These are phyloP conservation scores for Paratilapia polleni DNA, from an alignment of 2,113 vertebrate genomes.

Conservation along the genomic window DNA sequence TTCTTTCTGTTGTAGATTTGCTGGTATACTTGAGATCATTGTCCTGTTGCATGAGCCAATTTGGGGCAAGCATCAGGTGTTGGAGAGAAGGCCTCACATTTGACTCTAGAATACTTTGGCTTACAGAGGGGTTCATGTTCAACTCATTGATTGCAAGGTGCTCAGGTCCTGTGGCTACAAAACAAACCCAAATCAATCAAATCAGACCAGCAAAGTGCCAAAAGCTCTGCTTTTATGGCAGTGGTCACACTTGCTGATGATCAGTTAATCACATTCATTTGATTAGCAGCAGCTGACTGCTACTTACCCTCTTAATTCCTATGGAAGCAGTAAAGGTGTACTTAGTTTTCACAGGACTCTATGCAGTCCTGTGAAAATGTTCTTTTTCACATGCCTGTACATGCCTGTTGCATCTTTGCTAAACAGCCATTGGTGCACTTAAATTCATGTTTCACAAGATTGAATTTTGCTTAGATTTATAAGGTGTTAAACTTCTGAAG, in stretches of 20 bases:
- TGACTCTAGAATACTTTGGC: neutral
- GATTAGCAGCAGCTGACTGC: neutral
- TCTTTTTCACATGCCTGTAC: neutral
- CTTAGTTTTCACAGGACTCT: too few relatives aligned
- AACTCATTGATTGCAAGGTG: neutral
- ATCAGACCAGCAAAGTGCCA: neutral
- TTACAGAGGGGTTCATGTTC: neutral
- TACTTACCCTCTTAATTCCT: too few relatives aligned
- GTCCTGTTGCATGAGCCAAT: neutral
- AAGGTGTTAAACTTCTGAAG: neutral
- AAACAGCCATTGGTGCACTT: neutral
- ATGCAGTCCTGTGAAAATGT: neutral
- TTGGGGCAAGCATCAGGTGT: neutral
- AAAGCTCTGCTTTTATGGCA: neutral
- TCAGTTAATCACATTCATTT: neutral
- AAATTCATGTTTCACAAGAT: neutral
- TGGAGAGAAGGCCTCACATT: neutral
- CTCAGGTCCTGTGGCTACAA: accelerated
- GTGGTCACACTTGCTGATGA: neutral
- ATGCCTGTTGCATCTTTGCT: neutral
- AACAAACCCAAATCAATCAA: too few relatives aligned
- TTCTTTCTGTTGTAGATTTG: neutral
- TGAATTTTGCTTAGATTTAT: neutral
- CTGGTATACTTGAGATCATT: neutral
- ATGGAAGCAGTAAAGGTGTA: too few relatives aligned